Conservation (phyloP, 2,797 vertebrate species). For the Macropus fuliginosus region DNA sequence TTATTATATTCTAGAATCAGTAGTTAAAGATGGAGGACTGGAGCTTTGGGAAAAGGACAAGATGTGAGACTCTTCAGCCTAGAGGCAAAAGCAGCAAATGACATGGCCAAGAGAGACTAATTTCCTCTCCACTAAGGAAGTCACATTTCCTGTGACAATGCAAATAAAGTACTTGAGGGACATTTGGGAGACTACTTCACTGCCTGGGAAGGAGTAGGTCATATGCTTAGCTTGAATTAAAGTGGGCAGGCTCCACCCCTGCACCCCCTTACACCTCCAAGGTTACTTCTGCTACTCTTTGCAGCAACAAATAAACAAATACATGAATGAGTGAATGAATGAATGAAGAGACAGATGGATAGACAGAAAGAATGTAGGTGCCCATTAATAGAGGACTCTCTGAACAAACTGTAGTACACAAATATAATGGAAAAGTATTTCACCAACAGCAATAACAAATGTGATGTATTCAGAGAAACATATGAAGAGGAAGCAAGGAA, state of each 20-base stretch:
- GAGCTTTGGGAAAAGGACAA: background rate
- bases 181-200: background rate
- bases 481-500: background rate
- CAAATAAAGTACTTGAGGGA: background rate
- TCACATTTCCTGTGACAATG: background rate
- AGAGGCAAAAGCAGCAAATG: background rate
- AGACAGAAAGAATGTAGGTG: background rate
- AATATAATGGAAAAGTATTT: background rate
- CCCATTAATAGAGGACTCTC: background rate
- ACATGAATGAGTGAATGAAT: background rate
- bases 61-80: background rate
- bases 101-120: background rate
- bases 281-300: background rate
- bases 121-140: background rate
- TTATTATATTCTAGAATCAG: background rate
- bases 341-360: too few species aligned
- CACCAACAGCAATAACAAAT: background rate
- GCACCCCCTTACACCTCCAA: background rate
- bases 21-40: background rate
- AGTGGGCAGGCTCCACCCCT: background rate
- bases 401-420: background rate
- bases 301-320: background rate
- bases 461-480: background rate
- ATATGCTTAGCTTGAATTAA: background rate
- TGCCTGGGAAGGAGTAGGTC: background rate